Base-by-base conservation (phyloP, 2,113 vertebrate genomes). In the Tetrao urogallus region DNA sequence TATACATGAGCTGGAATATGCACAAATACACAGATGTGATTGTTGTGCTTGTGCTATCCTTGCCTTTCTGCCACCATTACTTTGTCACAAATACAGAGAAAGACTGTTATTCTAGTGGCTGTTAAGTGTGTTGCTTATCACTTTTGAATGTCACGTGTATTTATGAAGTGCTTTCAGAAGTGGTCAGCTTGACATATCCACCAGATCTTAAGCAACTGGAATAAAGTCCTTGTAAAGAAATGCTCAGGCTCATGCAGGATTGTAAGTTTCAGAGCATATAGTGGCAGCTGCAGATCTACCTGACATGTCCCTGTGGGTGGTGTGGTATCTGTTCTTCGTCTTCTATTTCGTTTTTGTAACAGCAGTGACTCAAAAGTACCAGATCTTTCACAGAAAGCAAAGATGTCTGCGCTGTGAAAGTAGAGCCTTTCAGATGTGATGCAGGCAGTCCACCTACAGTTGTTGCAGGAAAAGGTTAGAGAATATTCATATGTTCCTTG, bases 381-480 rank as follows among this genome's bases (percentile, higher is more conserved):
- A 86, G n/a, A 93, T 38, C 75, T 43, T 86, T n/a, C 64, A 80
- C 85, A 92, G 87, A 88, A 92, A 89, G 38, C 52, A 76, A 81
- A 43, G 92, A 80, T 91, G 56, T 70, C 65, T 94, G 66, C 34
- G 22, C 34, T 84, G 13, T 61, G 52, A 75, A 93, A 85, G 67
- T 20, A 74, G 71, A 65, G 15, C 66, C 66, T 66, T 92, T 92
- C 76, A 72, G 85, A 91, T 82, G 54, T 65, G 52, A 88, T 84
- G 88, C 91, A 94, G 76, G 65, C 82, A 81, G 47, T 78, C 95
- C 94, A 94, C 93, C 96, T 94, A 94, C 88, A 78, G 69, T 72
- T 6, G 0, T 57, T 93, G 63, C 65, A 69, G 65, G 83, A 88
- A 93, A 94, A 94, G 90, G 83, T 83, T 93, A 89, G 86, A 86